phyloP scores from a whole-genome alignment of 2,113 vertebrate species.

The Raphicerus campestris region DNA sequence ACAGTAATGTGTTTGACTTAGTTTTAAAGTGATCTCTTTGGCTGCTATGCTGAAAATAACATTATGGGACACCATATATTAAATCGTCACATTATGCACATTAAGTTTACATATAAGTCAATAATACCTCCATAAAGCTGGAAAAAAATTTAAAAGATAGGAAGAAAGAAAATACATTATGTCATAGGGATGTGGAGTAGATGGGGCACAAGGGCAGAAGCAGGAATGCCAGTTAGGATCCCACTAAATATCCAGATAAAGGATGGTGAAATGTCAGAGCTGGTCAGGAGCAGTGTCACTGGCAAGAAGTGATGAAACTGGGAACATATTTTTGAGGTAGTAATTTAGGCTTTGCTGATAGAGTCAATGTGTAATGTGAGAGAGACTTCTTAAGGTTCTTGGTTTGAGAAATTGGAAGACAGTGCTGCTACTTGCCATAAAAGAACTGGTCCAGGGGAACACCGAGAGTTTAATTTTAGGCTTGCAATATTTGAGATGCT shows the following conservation, averaged over 20 bases:
- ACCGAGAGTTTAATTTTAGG: neutral
- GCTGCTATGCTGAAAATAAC: neutral
- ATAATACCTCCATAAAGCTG: neutral
- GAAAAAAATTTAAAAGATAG: neutral
- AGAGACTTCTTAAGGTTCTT: neutral
- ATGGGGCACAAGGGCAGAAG: neutral
- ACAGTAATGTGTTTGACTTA: neutral
- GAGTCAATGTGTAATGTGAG: neutral
- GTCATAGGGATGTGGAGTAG: neutral
- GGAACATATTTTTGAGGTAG: neutral
- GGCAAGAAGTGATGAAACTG: neutral
- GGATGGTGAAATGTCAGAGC: neutral
- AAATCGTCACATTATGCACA: neutral
- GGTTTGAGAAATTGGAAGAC: neutral
- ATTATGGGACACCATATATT: neutral
- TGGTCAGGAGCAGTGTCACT: neutral
- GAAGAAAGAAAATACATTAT: neutral
- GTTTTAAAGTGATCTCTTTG: neutral
- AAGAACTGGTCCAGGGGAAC: neutral
- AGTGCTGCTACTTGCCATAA: neutral
- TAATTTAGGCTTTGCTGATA: neutral
- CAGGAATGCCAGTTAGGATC: neutral
- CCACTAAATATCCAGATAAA: neutral
- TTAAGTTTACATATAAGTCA: neutral
- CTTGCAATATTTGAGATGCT: neutral